Base-by-base conservation (phyloP, 2,113 vertebrate species). In the Anolis carolinensis region DNA sequence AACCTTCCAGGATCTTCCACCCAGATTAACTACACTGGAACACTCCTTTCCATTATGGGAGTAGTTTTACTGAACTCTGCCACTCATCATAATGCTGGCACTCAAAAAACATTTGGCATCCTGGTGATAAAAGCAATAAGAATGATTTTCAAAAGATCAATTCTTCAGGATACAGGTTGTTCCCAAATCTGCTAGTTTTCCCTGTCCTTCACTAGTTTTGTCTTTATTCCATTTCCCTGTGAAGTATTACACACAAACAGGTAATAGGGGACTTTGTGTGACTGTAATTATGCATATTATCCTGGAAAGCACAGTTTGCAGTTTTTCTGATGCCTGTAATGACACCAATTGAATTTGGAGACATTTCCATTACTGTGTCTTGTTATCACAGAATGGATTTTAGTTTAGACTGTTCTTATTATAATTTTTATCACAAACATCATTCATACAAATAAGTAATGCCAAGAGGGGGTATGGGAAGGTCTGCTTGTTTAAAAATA, bases 371-470 rank as follows among this genome's bases (percentile, higher is more conserved):
- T 83, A 84, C 20, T 36, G 52, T 8, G 3, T 44, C 79, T 90
- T 90, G 59, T 81, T 90, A 87, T 36, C 90, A 65, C 34, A 85
- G 79, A 20, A 89, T 10, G 2, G 30, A 89, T 91, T 86, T 89
- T 89, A 27, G 32, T 34, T 6, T 81, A 90, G 65, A 83, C 34
- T 79, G 52, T 81, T 30, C 8, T 88, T 32, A 82, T 82, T 80
- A 83, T 9, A 82, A 50, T 86, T 90, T 95, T 90, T 92, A 39
- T 87, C 81, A 89, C 78, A 63, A 88, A 50, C 88, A 74, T 85
- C n/a, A 82, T 85, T 79, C 68, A 85, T 50, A 84, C 80, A 73
- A 89, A 87, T 71, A 77, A 21, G 67, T 67, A 78, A 23, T 85
- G 27, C 34, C 30, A 23, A 82, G 44, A 83, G 30, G 27, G 65